These are phyloP conservation scores for Acanthochromis polyacanthus DNA, from an alignment of 2,113 vertebrate genomes.

Conservation along the genomic window DNA sequence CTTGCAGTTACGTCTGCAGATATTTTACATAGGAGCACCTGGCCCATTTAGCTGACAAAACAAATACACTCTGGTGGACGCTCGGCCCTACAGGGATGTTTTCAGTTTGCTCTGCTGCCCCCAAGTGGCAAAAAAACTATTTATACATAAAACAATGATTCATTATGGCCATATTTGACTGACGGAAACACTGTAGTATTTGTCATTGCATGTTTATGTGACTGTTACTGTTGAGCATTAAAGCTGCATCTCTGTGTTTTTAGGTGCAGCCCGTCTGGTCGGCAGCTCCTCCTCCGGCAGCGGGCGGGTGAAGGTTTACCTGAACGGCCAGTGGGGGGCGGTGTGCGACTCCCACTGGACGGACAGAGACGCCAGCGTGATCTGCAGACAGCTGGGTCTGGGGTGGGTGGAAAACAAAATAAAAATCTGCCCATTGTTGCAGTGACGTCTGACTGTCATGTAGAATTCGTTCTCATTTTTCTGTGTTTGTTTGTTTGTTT, in stretches of 20 bases:
- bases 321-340: constrained; percentile 90
- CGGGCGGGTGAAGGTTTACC: constrained; percentile 87
- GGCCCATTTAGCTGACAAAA: no score
- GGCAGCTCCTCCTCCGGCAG: constrained; percentile 79
- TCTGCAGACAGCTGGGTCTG: constrained; percentile 91
- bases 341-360: constrained; percentile 91
- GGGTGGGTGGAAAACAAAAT: constrained; percentile 74
- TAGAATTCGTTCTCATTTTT: neutral
- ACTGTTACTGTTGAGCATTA: neutral
- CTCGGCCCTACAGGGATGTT: no score
- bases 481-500: neutral
- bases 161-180: neutral
- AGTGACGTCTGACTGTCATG: neutral
- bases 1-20: no score
- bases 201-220: neutral
- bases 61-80: no score
- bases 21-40: no score
- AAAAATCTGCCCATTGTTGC: neutral
- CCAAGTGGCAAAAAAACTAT: neutral
- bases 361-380: constrained; percentile 90
- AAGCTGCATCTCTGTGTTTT: neutral
- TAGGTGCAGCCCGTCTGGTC: constrained; percentile 87
- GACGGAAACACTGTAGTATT: neutral
- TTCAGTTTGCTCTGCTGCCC: neutral
- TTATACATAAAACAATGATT: no score